Evolutionary conservation across 2,888 invertebrate genomes (phyloP), one percentile per base, ranked within the genome.

Genomic region (Sceliomorpha sp.): DNA sequence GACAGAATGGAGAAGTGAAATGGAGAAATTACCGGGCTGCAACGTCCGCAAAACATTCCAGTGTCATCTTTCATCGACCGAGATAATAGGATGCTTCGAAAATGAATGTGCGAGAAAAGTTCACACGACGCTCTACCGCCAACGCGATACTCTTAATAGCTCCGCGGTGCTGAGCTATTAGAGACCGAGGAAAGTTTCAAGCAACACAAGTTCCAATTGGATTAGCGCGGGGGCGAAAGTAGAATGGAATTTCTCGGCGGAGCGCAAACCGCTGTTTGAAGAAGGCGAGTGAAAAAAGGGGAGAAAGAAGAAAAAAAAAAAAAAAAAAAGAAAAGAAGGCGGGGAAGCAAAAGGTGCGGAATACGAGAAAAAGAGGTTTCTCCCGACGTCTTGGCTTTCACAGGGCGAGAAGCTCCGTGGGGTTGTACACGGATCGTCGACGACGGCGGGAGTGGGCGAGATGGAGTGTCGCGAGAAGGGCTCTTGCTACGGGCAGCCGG

Each of bases 171-270:
- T 67, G 20, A 67, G 60, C 72, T 60, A 70, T 73, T 70, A 68
- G 68, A 60, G 53, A 53, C 47, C n/a, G 58, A 50, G 50, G 24
- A 15, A 68, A 70, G 64, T 70, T 73, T 73, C 64, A 37, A 42
- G 63, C 62, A 36, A 67, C 63, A 71, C 58, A 70, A 73, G 68
- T 73, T 68, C 60, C 68, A 69, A 73, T 70, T 68, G 73, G 70
- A 73, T 66, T 73, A 73, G 62, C 62, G 62, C 62, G 58, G 45
- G 53, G 42, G 13, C 50, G 32, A 62, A 69, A 73, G 68, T 58
- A 60, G 53, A 60, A 58, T 48, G 67, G 50, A 58, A 58, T 64
- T 68, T 70, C 47, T 59, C 45, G n/a, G 60, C 51, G 36, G 45
- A 45, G 50, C 47, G 47, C 63, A 60, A 56, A 60, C 48, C 67